Conservation (phyloP, 2,113 vertebrate genomes). For the Protobothrops mucrosquamatus region DNA sequence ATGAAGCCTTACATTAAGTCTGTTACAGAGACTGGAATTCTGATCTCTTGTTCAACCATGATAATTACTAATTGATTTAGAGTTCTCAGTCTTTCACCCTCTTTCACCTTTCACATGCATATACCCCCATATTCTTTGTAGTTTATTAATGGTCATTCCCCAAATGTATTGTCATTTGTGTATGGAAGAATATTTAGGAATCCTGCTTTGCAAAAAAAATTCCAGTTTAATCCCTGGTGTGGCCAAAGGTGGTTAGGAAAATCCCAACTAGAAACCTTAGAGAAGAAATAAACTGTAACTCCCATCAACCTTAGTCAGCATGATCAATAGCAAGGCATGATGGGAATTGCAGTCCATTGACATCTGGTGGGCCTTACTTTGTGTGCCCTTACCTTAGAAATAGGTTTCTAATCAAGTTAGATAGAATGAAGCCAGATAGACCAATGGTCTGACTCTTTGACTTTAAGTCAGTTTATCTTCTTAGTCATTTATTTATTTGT, state of each 20-base stretch:
- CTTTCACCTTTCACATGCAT: background rate
- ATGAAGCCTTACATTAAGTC: background rate
- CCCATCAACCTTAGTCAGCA: background rate
- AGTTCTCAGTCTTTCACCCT: background rate
- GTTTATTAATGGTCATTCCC: background rate
- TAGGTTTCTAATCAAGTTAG: background rate
- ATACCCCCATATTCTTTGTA: background rate
- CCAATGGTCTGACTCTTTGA: no score
- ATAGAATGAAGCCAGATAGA: background rate
- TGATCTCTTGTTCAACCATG: background rate
- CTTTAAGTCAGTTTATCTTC: background rate
- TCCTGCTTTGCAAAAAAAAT: background rate
- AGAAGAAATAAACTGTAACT: background rate
- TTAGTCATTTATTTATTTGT: constrained; percentile 22
- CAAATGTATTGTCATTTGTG: background rate
- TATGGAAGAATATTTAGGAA: background rate
- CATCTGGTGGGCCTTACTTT: background rate
- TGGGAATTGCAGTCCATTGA: background rate
- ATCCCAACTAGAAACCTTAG: background rate
- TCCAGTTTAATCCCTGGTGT: background rate
- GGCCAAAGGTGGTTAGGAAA: background rate
- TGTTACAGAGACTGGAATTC: background rate
- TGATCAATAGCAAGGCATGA: background rate
- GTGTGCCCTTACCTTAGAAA: background rate
- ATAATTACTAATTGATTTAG: background rate